Conservation (phyloP, 2,797 vertebrate species). For the Rhinogobio ventralis region DNA sequence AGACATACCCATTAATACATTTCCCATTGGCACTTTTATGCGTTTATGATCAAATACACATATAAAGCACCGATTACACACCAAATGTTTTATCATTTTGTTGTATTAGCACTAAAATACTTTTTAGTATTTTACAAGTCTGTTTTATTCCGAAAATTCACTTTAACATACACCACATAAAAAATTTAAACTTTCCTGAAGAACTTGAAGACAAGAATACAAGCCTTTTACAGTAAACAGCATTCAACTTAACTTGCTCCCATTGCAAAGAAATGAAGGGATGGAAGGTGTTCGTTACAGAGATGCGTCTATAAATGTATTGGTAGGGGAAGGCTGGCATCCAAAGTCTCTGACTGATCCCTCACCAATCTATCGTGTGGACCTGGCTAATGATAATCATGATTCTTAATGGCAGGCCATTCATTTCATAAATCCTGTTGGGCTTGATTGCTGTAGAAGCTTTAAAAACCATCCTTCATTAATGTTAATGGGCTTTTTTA, state of each 20-base stretch:
- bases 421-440: slow-evolving; percentile 79
- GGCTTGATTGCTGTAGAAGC: slow-evolving; percentile 78
- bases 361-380: slow-evolving; percentile 52
- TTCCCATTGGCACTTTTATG: neutral
- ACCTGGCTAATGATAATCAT: slow-evolving; percentile 74
- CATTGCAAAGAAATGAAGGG: neutral
- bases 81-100: neutral
- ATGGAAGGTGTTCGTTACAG: neutral
- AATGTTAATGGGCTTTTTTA: slow-evolving; percentile 82
- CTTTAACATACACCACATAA: neutral
- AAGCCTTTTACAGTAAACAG: neutral
- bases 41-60: neutral
- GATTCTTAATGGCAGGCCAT: slow-evolving; percentile 76
- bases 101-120: neutral
- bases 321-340: slow-evolving; percentile 64
- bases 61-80: slow-evolving; percentile 6
- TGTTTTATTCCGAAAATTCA: neutral
- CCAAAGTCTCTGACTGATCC: slow-evolving; percentile 51
- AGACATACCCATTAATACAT: neutral
- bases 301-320: neutral
- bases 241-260: neutral
- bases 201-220: neutral
- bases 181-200: neutral
- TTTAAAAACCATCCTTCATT: slow-evolving; percentile 84
- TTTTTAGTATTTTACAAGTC: neutral